Evolutionary conservation across 2,113 vertebrate genomes (phyloP).

Genomic region (Pedetes capensis): DNA sequence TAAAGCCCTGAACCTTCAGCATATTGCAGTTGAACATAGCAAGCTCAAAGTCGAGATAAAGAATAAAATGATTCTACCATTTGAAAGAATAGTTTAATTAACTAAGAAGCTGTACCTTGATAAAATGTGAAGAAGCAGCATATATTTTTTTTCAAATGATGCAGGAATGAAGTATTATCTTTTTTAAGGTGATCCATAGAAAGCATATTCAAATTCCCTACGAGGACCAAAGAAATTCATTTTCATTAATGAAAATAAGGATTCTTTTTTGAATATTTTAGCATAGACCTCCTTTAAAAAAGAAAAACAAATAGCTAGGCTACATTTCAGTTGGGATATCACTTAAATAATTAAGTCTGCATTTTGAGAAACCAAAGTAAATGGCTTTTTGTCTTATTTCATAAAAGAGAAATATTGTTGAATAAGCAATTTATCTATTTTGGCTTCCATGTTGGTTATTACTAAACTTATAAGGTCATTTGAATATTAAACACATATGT

Average conservation of each 20-base stretch:
- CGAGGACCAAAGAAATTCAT: background rate
- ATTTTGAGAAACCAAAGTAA: constrained; percentile 38
- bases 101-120: background rate
- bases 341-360: background rate
- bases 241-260: constrained; percentile 31
- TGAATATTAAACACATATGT: background rate
- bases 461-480: background rate
- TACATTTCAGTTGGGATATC: background rate
- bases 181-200: background rate
- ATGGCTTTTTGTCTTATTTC: background rate
- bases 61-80: background rate
- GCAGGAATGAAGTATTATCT: background rate
- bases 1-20: background rate
- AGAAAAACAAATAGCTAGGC: background rate
- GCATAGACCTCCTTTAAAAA: background rate
- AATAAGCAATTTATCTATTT: background rate
- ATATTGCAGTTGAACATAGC: background rate
- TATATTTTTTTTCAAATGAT: constrained; percentile 11
- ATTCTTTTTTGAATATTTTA: background rate
- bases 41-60: background rate
- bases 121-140: background rate
- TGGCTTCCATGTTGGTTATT: background rate
- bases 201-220: background rate
- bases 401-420: background rate
- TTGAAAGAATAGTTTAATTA: background rate